phyloP scores from a whole-genome alignment of 2,113 vertebrate species.

The Xenotilapia flavipinnis region DNA sequence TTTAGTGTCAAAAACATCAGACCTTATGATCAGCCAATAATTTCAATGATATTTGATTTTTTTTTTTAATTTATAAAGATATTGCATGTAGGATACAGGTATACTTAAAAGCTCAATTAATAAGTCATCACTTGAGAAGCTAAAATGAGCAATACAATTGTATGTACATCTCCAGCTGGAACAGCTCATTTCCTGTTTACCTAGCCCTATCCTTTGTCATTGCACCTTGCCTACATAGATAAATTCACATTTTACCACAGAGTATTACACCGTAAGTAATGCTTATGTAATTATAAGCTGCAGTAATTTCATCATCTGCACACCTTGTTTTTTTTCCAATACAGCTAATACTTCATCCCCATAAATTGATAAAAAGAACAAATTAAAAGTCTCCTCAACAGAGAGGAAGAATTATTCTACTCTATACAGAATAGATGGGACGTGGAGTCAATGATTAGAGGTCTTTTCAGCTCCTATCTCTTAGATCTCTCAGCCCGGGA shows the following conservation, averaged over 20 bases:
- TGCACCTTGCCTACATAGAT: not conserved
- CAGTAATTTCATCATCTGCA: not conserved
- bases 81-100: not conserved
- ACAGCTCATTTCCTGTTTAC: not conserved
- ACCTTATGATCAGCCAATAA: not conserved
- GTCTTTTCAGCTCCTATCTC: not conserved
- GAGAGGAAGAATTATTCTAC: not conserved
- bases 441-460: not conserved
- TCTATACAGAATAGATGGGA: not conserved
- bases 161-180: not conserved
- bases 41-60: not conserved
- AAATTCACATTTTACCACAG: not conserved
- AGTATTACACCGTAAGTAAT: not conserved
- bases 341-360: not conserved
- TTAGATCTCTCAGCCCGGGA: constrained; percentile 1
- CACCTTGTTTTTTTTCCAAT: not conserved
- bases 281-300: not conserved
- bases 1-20: not conserved
- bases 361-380: not conserved
- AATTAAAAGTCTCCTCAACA: not conserved
- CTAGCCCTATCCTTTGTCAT: not conserved
- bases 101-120: not conserved
- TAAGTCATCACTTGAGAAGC: not conserved
- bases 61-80: not conserved
- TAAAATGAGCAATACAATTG: not conserved